Percentiles rank a stretch among this genome's conserved stretches.
phyloP scores from a whole-genome alignment of 2,113 vertebrate genomes.

The Tupaia chinensis region DNA sequence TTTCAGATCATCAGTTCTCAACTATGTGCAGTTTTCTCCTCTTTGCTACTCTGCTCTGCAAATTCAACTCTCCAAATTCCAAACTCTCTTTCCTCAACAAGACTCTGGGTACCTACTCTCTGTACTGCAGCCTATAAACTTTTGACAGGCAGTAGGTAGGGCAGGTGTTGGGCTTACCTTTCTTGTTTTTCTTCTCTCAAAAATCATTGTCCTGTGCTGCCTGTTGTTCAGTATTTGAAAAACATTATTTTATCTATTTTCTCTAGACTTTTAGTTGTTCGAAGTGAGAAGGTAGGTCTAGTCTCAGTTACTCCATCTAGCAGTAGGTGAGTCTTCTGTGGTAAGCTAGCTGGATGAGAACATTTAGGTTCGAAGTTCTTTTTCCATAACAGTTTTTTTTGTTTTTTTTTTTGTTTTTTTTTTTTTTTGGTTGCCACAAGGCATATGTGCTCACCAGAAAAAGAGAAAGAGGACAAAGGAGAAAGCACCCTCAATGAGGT shows the following conservation, averaged over 20 bases:
- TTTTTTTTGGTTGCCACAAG: too few relatives aligned
- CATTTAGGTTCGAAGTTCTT: neutral
- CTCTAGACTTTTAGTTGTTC: neutral
- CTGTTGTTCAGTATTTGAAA: neutral
- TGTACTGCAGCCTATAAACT: neutral
- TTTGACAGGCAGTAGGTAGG: neutral
- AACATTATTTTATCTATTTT: neutral
- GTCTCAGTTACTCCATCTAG: neutral
- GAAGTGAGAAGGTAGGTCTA: neutral
- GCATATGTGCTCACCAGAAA: too few relatives aligned
- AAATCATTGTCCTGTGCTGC: neutral
- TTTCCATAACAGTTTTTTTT: neutral
- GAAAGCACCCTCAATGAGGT: too few relatives aligned
- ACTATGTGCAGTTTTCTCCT: neutral
- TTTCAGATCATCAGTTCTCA: neutral
- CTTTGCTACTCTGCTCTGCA: neutral
- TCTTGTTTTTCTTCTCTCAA: neutral
- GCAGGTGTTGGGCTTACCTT: neutral
- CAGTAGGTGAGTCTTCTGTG: neutral
- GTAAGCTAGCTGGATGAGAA: neutral
- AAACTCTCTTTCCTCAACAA: neutral
- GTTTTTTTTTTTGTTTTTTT: too few relatives aligned
- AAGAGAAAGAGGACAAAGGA: too few relatives aligned
- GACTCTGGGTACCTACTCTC: neutral
- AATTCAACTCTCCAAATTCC: neutral